These are phyloP conservation scores for Poeciliopsis turneri DNA, from an alignment of 2,797 vertebrate genomes.

Conservation along the genomic window DNA sequence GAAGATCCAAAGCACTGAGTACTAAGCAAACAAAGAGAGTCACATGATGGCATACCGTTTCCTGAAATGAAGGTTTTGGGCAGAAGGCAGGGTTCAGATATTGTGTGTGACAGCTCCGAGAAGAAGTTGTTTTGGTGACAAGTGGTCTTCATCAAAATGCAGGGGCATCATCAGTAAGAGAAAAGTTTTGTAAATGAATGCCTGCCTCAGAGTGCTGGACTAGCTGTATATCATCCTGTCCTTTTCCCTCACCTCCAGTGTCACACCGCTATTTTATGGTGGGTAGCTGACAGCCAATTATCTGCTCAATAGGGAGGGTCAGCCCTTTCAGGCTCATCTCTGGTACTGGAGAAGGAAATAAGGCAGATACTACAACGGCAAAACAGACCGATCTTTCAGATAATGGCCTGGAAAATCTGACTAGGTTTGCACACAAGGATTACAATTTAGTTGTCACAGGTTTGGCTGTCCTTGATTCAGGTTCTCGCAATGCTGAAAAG, in stretches of 20 bases:
- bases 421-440: constrained; percentile 12
- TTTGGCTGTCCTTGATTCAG: constrained; percentile 15
- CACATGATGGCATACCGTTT: constrained; percentile 6
- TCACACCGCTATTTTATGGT: constrained; percentile 65
- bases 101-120: constrained; percentile 48
- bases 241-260: constrained; percentile 55
- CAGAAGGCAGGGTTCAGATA: constrained; percentile 26
- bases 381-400: constrained; percentile 22
- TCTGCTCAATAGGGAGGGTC: constrained; percentile 67
- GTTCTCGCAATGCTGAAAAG: constrained; percentile 6
- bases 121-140: constrained; percentile 59
- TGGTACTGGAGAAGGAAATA: constrained; percentile 29
- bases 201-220: constrained; percentile 36
- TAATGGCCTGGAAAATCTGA: constrained; percentile 45
- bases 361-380: constrained; percentile 31
- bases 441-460: constrained; percentile 24
- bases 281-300: constrained; percentile 74
- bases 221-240: constrained; percentile 63
- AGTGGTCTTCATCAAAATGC: constrained; percentile 64
- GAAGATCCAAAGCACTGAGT: constrained; percentile 31
- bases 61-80: constrained; percentile 25
- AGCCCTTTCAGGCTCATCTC: constrained; percentile 54
- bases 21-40: constrained; percentile 39
- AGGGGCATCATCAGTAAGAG: constrained; percentile 39
- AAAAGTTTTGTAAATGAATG: constrained; percentile 63